phyloP scores from a whole-genome alignment of 2,888 invertebrate species.

The Elgonia sp. region DNA sequence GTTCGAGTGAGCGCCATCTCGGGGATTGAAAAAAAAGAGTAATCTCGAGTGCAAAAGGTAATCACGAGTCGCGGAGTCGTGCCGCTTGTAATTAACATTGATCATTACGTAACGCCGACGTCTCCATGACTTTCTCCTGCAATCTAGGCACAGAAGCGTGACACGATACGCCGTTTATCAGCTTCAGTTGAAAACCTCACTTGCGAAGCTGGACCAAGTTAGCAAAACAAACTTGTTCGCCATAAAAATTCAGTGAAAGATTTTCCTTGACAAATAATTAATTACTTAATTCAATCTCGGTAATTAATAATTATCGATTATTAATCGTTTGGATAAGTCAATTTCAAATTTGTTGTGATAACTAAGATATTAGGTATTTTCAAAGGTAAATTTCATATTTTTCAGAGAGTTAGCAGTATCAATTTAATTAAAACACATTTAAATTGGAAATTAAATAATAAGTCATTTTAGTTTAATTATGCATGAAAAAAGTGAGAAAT shows the following conservation, averaged over 20 bases:
- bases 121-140: constrained; percentile 68
- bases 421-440: no score
- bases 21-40: constrained; percentile 53
- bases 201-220: constrained; percentile 35
- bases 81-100: constrained; percentile 66
- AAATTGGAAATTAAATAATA: no score
- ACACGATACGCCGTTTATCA: constrained; percentile 63
- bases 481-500: no score
- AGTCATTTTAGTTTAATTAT: no score
- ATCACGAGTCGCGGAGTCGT: constrained; percentile 65
- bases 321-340: no score
- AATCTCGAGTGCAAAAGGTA: constrained; percentile 63
- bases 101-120: constrained; percentile 71
- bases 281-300: no score
- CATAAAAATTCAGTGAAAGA: constrained; percentile 15
- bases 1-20: constrained; percentile 15
- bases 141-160: constrained; percentile 60
- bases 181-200: constrained; percentile 31
- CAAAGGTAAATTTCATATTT: no score
- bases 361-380: no score
- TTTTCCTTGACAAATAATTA: no score
- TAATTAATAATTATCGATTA: no score
- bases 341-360: no score
- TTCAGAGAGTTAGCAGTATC: no score
- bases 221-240: constrained; percentile 25